phyloP scores from a whole-genome alignment of 2,888 invertebrate genomes.

The Leptinotarsa rubiginosa region DNA sequence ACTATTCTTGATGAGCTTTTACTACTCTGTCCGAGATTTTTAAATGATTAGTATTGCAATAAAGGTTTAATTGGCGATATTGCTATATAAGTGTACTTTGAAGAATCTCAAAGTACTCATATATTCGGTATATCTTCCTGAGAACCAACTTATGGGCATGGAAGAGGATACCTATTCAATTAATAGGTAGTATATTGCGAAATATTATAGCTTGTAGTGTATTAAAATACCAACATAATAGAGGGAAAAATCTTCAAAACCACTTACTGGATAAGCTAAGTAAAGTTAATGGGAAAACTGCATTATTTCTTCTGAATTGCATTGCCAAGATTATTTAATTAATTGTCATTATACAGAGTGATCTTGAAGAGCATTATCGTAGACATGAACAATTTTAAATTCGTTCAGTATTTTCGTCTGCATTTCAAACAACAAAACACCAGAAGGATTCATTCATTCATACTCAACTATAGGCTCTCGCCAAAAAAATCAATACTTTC shows the following conservation, averaged over 20 bases:
- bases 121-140: constrained; percentile 31
- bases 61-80: constrained; percentile 36
- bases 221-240: constrained; percentile 42
- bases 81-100: constrained; percentile 25
- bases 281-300: constrained; percentile 34
- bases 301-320: constrained; percentile 34
- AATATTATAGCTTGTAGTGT: constrained; percentile 36
- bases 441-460: too few species aligned
- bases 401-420: too few species aligned
- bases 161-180: constrained; percentile 35
- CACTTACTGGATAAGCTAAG: constrained; percentile 36
- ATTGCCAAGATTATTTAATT: constrained; percentile 12
- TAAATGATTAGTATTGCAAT: constrained; percentile 34
- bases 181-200: constrained; percentile 41
- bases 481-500: too few species aligned
- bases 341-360: neutral
- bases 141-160: constrained; percentile 33
- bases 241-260: constrained; percentile 36
- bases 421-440: too few species aligned
- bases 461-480: too few species aligned
- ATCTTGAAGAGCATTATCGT: too few species aligned
- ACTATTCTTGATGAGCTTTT: constrained; percentile 4
- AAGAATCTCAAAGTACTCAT: constrained; percentile 36
- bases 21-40: constrained; percentile 8
- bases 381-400: too few species aligned